Evolutionary conservation across 2,113 vertebrate genomes (phyloP), one percentile per base, ranked within the genome.

Genomic region (Siniperca chuatsi): DNA sequence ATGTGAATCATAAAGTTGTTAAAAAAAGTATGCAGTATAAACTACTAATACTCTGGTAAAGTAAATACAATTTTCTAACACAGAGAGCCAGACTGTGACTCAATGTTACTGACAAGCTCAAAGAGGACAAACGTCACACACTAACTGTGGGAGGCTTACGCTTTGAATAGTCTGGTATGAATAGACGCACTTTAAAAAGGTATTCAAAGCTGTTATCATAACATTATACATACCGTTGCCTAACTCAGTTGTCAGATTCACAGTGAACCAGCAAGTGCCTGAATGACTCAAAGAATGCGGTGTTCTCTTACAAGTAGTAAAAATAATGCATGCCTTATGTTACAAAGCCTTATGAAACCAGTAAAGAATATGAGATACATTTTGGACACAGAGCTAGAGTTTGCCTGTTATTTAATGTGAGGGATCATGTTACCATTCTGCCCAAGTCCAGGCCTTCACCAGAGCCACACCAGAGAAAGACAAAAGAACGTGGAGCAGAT

Each of bases 401-500:
- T 37, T 83, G 4, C 2, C 3, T 75, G 15, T 46, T 4, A 50
- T 12, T 54, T 10, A 64, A 60, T 21, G 2, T 73, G 35, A 40
- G 1, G 6, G 37, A 69, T 44, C 3, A 23, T 8, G 1, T 79
- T 96, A 99, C 98, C 97, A 99, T 98, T 95, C 98, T 96, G 67
- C 98, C 98, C 37, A 99, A 96, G 93, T 99, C 98, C 90, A 99
- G 92, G 37, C 98, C 98, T 89, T 99, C 98, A 25, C 98, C 98
- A 21, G 98, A 99, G 58, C 98, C 98, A 7, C 98, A 99, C 98
- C 98, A 99, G 0, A 99, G 96, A 81, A 99, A 99, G 68, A 99
- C 97, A 89, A 99, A 99, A 12, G 98, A 98, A 54, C 98, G 96
- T 3, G 96, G 94, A 8, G 96, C 97, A 21, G 98, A 98, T 29